Conservation (phyloP, 2,113 vertebrate species). For the Vidua chalybeata region DNA sequence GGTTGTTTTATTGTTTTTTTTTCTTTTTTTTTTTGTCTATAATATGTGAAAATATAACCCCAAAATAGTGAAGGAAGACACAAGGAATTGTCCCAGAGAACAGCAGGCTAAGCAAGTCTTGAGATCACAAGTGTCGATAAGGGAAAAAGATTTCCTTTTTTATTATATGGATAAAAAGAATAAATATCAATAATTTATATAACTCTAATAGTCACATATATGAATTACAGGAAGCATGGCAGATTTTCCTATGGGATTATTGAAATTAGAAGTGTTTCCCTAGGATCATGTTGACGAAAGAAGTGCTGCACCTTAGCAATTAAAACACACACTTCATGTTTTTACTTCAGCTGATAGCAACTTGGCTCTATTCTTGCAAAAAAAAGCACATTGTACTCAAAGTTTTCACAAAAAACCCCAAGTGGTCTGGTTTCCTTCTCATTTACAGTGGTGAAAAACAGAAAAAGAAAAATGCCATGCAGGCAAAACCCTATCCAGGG, state of each 20-base stretch:
- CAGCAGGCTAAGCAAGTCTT: not conserved
- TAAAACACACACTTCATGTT: not conserved
- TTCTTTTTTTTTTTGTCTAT: not conserved
- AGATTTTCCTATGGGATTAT: not conserved
- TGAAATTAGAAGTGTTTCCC: not conserved
- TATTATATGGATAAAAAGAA: not conserved
- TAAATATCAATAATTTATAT: not conserved
- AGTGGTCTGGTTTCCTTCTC: not conserved
- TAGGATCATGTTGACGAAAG: not conserved
- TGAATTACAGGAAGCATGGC: not conserved
- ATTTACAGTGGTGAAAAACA: not conserved
- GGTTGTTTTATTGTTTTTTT: not conserved
- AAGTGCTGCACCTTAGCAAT: not conserved
- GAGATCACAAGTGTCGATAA: not conserved
- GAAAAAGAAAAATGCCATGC: not conserved
- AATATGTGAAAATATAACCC: not conserved
- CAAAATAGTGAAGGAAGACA: not conserved
- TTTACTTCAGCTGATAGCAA: not conserved
- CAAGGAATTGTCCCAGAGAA: not conserved
- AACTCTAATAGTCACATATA: not conserved
- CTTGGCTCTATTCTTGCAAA: not conserved
- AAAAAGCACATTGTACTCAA: not conserved
- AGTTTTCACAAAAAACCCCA: not conserved
- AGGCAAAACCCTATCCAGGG: not conserved
- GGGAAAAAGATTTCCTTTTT: not conserved